Conservation (phyloP, 2,888 invertebrate species). For the Acleris sparsana region DNA sequence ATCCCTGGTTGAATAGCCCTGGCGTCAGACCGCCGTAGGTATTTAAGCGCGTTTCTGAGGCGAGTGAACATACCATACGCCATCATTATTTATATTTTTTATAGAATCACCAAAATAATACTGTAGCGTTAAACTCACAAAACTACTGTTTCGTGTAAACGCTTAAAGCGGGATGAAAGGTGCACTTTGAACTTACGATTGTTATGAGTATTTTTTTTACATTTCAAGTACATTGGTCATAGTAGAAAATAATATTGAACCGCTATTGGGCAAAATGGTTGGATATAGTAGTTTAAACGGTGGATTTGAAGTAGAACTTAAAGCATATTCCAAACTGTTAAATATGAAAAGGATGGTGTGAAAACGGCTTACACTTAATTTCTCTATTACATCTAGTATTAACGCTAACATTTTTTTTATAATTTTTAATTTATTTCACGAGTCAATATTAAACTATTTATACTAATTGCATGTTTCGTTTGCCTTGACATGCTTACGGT, state of each 20-base stretch:
- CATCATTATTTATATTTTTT: background rate
- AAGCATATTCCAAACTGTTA: slow-evolving; percentile 1
- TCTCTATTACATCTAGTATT: slow-evolving; percentile 33
- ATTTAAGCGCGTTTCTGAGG: too few species aligned
- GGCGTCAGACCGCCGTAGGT: too few species aligned
- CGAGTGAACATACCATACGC: background rate
- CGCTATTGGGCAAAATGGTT: too few species aligned
- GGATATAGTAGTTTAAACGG: too few species aligned
- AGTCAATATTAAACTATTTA: slow-evolving; percentile 41
- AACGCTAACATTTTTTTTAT: slow-evolving; percentile 29
- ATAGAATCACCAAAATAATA: slow-evolving; percentile 17
- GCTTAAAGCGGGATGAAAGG: background rate
- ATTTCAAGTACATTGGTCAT: too few species aligned
- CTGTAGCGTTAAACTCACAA: slow-evolving; percentile 11
- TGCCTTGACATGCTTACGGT: slow-evolving; percentile 42
- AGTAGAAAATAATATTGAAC: too few species aligned
- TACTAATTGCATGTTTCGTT: slow-evolving; percentile 46
- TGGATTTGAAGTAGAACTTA: background rate
- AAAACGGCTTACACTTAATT: slow-evolving; percentile 17
- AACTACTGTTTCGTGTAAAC: background rate
- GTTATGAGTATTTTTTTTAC: too few species aligned
- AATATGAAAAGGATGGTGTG: slow-evolving; percentile 3
- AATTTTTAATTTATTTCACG: slow-evolving; percentile 23
- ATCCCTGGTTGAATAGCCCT: background rate
- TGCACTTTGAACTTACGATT: too few species aligned